These are phyloP conservation scores for Paralichthys olivaceus DNA, from an alignment of 2,113 vertebrate genomes.

Conservation along the genomic window DNA sequence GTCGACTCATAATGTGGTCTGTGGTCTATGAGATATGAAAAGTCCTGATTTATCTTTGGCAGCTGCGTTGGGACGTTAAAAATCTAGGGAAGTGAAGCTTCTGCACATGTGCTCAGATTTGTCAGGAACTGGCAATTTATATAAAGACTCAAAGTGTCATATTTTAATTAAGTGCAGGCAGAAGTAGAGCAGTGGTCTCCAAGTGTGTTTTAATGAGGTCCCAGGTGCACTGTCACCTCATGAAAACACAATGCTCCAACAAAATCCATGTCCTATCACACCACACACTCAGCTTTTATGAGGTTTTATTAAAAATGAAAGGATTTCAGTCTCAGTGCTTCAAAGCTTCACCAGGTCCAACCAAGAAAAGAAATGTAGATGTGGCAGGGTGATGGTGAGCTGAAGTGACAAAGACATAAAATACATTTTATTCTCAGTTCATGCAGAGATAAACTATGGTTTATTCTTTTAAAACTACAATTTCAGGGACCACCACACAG, in stretches of 20 bases:
- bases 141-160: constrained; percentile 16
- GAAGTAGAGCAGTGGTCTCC: constrained; percentile 17
- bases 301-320: constrained; percentile 36
- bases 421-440: not conserved
- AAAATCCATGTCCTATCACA: constrained; percentile 38
- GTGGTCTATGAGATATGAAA: not conserved
- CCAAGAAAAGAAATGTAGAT: not conserved
- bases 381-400: not conserved
- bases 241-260: constrained; percentile 44
- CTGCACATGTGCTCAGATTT: not conserved
- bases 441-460: constrained; percentile 24
- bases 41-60: not conserved
- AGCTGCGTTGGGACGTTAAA: not conserved
- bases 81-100: constrained; percentile 4
- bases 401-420: not conserved
- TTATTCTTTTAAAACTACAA: constrained; percentile 22
- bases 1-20: not conserved
- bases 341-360: constrained; percentile 6
- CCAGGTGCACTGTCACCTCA: constrained; percentile 31
- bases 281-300: not conserved
- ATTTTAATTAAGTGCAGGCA: constrained; percentile 34
- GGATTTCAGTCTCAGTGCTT: constrained; percentile 6
- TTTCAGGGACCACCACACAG: constrained; percentile 38
- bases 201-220: constrained; percentile 51
- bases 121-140: not conserved